A percentile compares a stretch with the other conserved stretches of the same genome.
Conservation (phyloP, 2,797 vertebrate species). For the Oreonectes daqikongensis region DNA sequence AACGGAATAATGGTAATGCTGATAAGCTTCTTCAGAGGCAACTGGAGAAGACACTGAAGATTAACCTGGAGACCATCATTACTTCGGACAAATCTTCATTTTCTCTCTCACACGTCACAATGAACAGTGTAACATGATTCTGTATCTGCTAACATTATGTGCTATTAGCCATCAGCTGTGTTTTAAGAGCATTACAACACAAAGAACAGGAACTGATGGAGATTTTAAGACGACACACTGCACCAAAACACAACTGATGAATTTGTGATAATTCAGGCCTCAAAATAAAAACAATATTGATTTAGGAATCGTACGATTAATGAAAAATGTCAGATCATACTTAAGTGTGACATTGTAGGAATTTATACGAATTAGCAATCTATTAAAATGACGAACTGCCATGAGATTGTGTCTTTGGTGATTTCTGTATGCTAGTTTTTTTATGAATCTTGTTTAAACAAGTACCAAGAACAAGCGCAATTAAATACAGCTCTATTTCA, state of each 20-base stretch:
- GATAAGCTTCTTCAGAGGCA: neutral
- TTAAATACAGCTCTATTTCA: constrained; percentile 33
- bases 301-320: no score
- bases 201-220: neutral
- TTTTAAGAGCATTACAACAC: neutral
- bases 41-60: constrained; percentile 11
- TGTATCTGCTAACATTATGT: neutral
- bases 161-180: neutral
- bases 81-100: constrained; percentile 66
- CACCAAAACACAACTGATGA: neutral
- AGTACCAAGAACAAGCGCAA: constrained; percentile 6
- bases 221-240: neutral
- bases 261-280: neutral
- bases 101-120: no score
- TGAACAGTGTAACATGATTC: constrained; percentile 63
- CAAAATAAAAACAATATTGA: no score
- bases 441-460: constrained; percentile 39
- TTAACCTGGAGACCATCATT: neutral
- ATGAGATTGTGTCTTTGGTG: no score
- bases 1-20: neutral
- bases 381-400: no score
- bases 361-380: no score
- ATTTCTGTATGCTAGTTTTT: neutral
- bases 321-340: no score
- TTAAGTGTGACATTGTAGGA: no score